These are phyloP conservation scores for Rhaphigaster nebulosa DNA, from an alignment of 2,888 invertebrate genomes.

Conservation along the genomic window DNA sequence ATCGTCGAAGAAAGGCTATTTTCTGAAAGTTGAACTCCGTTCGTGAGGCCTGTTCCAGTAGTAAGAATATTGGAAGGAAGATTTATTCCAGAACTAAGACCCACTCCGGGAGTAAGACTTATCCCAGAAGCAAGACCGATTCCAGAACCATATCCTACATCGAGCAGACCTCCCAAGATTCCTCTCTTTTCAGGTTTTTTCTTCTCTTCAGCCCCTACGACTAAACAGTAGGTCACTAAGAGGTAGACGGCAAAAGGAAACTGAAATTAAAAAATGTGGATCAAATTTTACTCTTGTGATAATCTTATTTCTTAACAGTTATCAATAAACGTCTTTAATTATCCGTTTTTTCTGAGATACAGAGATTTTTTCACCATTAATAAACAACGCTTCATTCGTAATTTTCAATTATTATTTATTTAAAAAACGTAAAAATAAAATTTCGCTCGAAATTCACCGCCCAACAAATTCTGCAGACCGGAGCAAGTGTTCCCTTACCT, in stretches of 20 bases:
- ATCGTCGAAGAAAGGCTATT: background rate
- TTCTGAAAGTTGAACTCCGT: background rate
- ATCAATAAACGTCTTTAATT: too few relatives aligned
- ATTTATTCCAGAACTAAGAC: constrained; percentile 11
- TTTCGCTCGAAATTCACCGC: too few relatives aligned
- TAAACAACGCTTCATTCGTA: too few relatives aligned
- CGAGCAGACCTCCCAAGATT: background rate
- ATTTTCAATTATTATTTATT: too few relatives aligned
- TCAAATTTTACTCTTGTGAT: background rate
- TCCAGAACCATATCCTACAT: constrained; percentile 46
- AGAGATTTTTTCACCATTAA: too few relatives aligned
- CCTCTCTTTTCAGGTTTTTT: constrained; percentile 50
- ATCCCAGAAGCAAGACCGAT: constrained; percentile 32
- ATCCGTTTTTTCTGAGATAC: too few relatives aligned
- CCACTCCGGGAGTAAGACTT: background rate
- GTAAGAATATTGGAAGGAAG: background rate
- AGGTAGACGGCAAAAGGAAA: background rate
- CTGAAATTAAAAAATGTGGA: background rate
- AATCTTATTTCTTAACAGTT: background rate
- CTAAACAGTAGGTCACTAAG: background rate
- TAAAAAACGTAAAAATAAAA: too few relatives aligned
- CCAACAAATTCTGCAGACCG: too few relatives aligned
- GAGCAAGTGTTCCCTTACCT: too few relatives aligned
- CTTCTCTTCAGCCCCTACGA: background rate
- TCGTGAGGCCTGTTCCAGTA: background rate